Conservation (phyloP, 2,113 vertebrate species). For the Seriola aureovittata region DNA sequence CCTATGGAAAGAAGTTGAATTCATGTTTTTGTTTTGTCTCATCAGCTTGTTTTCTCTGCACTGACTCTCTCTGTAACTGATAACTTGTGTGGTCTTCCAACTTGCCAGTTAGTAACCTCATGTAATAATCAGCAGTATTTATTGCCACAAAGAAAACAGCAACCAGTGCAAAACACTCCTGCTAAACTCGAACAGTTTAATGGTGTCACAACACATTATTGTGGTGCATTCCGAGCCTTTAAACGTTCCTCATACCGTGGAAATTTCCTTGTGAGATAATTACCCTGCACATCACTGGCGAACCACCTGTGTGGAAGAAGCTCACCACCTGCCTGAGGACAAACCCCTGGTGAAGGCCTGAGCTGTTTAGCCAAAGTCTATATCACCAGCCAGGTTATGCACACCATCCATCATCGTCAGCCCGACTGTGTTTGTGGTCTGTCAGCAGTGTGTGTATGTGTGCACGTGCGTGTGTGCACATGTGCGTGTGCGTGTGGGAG, state of each 20-base stretch:
- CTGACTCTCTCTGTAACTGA: conserved; percentile 17
- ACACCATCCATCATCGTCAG: conserved; percentile 84
- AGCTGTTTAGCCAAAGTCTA: conserved; percentile 81
- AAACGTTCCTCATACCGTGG: conserved; percentile 2
- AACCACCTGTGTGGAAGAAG: conserved; percentile 76
- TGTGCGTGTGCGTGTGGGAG: conserved; percentile 48
- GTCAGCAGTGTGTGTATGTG: conserved; percentile 74
- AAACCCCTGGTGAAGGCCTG: conserved; percentile 74
- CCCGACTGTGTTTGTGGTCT: conserved; percentile 79
- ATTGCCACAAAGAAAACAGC: conserved; percentile 34
- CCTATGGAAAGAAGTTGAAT: conserved; percentile 49
- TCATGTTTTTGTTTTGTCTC: conserved; percentile 59
- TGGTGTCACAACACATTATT: neutral
- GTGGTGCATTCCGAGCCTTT: neutral
- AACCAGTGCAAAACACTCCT: neutral
- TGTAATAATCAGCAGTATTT: conserved; percentile 51
- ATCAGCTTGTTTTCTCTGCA: conserved; percentile 58
- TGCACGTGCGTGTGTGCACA: conserved; percentile 47
- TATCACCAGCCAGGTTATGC: conserved; percentile 77
- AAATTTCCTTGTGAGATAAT: conserved; percentile 61
- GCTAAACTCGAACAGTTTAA: conserved; percentile 12
- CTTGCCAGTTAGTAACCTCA: conserved; percentile 44
- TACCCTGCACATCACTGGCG: conserved; percentile 52
- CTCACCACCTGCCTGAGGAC: conserved; percentile 77
- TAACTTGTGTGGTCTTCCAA: conserved; percentile 28